phyloP scores from a whole-genome alignment of 2,113 vertebrate genomes.

The Hemichromis elongatus region DNA sequence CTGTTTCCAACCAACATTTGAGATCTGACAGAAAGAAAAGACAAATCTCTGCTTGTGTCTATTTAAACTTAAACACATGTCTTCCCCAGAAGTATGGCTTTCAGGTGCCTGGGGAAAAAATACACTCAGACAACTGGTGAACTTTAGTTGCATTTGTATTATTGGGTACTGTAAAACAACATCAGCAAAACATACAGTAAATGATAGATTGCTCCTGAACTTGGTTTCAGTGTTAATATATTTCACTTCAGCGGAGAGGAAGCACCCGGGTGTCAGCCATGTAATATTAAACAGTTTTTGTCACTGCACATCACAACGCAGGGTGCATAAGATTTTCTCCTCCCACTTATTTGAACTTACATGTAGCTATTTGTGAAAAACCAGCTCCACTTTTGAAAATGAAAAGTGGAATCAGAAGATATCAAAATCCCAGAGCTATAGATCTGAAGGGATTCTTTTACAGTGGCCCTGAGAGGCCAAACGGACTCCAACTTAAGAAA shows the following conservation, averaged over 20 bases:
- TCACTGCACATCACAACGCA: background rate
- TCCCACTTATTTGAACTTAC: background rate
- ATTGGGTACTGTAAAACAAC: background rate
- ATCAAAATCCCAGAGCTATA: background rate
- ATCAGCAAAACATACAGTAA: background rate
- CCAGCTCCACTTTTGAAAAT: background rate
- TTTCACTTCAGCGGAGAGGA: background rate
- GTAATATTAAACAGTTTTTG: background rate
- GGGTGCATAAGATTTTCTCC: background rate
- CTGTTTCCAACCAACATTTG: background rate
- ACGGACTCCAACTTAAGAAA: too few relatives aligned
- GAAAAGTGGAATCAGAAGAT: background rate
- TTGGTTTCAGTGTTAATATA: background rate
- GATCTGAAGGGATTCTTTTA: too few relatives aligned
- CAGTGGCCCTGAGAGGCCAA: too few relatives aligned
- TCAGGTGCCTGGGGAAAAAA: background rate
- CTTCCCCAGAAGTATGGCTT: background rate
- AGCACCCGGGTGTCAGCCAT: background rate
- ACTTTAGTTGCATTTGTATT: background rate
- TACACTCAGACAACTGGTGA: background rate
- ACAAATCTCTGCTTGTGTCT: background rate
- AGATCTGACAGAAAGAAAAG: background rate
- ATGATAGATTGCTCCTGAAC: background rate
- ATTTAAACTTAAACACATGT: background rate
- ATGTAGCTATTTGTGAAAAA: background rate